Evolutionary conservation across 23 tunicate genomes (phyloP).

Genomic region (Corella eumyota): DNA sequence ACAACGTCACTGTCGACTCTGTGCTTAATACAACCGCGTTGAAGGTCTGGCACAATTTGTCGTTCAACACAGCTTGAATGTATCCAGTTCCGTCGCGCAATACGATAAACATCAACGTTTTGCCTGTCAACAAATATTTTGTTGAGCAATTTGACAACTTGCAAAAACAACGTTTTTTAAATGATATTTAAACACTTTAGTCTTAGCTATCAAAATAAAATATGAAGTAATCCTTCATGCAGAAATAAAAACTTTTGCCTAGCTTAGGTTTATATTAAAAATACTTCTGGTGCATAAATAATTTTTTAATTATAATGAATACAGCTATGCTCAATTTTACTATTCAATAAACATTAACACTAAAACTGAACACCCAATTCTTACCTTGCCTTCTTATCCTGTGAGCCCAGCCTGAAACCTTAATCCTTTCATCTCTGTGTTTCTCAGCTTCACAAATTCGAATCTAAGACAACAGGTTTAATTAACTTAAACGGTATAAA

Average conservation of each 20-base stretch:
- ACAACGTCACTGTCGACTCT: constrained; percentile 69
- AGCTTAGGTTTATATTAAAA: neutral
- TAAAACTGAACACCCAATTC: too few relatives aligned
- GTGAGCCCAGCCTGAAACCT: constrained; percentile 88
- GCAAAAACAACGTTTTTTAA: neutral
- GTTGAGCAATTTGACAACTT: neutral
- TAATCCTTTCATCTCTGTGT: constrained; percentile 47
- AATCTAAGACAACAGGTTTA: constrained; percentile 2
- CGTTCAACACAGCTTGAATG: constrained; percentile 70
- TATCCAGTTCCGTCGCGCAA: constrained; percentile 90
- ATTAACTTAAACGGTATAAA: too few relatives aligned
- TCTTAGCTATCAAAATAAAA: neutral
- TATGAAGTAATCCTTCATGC: neutral
- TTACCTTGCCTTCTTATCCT: constrained; percentile 81
- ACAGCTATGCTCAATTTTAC: neutral
- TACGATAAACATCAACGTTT: constrained; percentile 70
- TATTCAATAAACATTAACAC: too few relatives aligned
- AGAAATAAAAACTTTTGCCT: neutral
- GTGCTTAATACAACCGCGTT: constrained; percentile 61
- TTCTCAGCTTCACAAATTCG: constrained; percentile 40
- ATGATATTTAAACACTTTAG: too few relatives aligned
- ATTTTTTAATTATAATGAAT: neutral
- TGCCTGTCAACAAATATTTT: constrained; percentile 32
- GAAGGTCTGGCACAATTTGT: constrained; percentile 75
- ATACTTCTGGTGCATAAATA: neutral